Base-by-base conservation (phyloP, 2,113 vertebrate species). In the Turnix velox region DNA sequence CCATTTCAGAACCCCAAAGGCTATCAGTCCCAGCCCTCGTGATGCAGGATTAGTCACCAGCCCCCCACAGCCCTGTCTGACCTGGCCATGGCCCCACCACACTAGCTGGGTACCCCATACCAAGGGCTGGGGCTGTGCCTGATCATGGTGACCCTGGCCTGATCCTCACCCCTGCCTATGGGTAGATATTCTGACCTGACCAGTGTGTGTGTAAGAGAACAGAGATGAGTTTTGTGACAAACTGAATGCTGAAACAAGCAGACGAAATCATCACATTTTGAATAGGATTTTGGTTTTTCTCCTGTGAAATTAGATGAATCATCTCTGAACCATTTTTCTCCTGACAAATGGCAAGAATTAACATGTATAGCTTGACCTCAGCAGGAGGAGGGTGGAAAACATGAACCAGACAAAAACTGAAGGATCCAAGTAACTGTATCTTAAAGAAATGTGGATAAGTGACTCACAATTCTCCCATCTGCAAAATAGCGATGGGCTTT, bases 181-280 rank as follows among this genome's bases (percentile, higher is more conserved):
- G 42, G 43, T 12, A 33, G 43, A 45, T 2, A 4, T 22, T 40
- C 35, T 58, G 35, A 13, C 33, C 39, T 24, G 37, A 18, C 16
- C 33, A 45, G 0, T 10, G 18, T 37, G 14, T 19, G 3, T 42
- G 14, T 1, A 2, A 25, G 19, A 62, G 12, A 9, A 52, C 13
- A 9, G 8, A 82, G 35, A 19, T 55, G 35, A 55, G 23, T 7
- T 62, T 78, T 71, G 37, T 75, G 45, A 28, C 25, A 90, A 78
- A 54, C 12, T 35, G 18, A 7, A 87, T 82, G 13, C 42, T 62
- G 39, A 78, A 85, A 55, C 27, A 9, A 83, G 23, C 15, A 30
- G 31, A 42, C 0, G 31, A 62, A 63, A 19, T 67, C 0, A 42
- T 9, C 82, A 9, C 17, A 54, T 78, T 87, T 84, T 71, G 14